phyloP scores from a whole-genome alignment of 2,888 invertebrate genomes.

The Clusia tigrina region DNA sequence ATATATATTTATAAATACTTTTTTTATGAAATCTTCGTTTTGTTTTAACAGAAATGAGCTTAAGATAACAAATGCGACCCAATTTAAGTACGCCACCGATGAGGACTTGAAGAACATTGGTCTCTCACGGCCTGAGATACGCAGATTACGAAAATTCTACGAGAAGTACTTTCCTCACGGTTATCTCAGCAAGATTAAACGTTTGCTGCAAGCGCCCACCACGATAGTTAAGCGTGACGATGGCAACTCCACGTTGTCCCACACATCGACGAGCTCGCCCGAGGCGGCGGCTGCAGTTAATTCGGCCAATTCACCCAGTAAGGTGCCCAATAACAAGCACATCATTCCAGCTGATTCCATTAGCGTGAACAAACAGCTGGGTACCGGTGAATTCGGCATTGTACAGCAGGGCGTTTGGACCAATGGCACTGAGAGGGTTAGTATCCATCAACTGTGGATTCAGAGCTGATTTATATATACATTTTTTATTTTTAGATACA shows the following conservation, averaged over 20 bases:
- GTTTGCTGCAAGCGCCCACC: slow-evolving; percentile 71
- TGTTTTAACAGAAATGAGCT: slow-evolving; percentile 82
- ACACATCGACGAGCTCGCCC: slow-evolving; percentile 25
- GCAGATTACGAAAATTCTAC: slow-evolving; percentile 91
- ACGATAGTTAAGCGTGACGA: slow-evolving; percentile 59
- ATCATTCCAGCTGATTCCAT: slow-evolving; percentile 90
- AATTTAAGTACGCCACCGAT: slow-evolving; percentile 92
- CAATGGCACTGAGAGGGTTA: slow-evolving; percentile 88
- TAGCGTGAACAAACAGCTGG: slow-evolving; percentile 91
- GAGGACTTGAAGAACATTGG: slow-evolving; percentile 92
- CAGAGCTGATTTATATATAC: slow-evolving; percentile 25
- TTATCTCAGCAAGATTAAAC: slow-evolving; percentile 90
- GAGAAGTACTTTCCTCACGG: slow-evolving; percentile 94
- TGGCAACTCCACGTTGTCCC: slow-evolving; percentile 36
- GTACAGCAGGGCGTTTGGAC: slow-evolving; percentile 99
- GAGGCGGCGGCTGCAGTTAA: slow-evolving; percentile 25
- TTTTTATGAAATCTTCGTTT: slow-evolving; percentile 51
- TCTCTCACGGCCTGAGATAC: slow-evolving; percentile 93
- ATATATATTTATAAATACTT: neutral
- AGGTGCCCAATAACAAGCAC: slow-evolving; percentile 75
- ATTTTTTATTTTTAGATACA: slow-evolving; percentile 71
- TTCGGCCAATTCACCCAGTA: slow-evolving; percentile 64
- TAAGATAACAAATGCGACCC: slow-evolving; percentile 86
- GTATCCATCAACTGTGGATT: slow-evolving; percentile 42
- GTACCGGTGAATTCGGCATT: slow-evolving; percentile 96